These are phyloP conservation scores for Etheostoma cragini DNA, from an alignment of 2,113 vertebrate genomes.

Conservation along the genomic window DNA sequence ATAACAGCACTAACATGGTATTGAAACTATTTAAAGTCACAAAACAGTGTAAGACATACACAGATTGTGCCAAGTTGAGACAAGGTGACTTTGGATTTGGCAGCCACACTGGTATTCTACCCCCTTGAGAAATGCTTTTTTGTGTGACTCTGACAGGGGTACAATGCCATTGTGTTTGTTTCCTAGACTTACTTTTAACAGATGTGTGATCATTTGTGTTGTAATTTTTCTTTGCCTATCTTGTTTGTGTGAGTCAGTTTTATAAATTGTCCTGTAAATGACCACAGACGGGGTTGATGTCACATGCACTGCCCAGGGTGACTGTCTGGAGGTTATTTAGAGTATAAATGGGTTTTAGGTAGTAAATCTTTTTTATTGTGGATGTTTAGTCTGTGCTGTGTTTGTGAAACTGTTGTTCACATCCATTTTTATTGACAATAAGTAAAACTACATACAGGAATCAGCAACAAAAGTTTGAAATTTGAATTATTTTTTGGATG, in stretches of 20 bases:
- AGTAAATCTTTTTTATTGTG: not conserved
- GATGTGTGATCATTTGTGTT: constrained; percentile 31
- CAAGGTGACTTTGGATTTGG: constrained; percentile 65
- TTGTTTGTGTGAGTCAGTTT: constrained; percentile 16
- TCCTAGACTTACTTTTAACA: constrained; percentile 23
- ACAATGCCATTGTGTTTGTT: constrained; percentile 8
- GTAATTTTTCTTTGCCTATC: constrained; percentile 6
- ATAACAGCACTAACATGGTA: constrained; percentile 8
- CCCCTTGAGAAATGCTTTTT: constrained; percentile 27
- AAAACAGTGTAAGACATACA: constrained; percentile 38
- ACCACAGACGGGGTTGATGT: constrained; percentile 12
- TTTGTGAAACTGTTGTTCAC: not conserved
- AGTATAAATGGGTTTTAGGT: not conserved
- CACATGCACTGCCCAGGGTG: not conserved
- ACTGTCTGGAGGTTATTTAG: not conserved
- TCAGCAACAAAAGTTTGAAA: not conserved
- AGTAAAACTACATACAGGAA: not conserved
- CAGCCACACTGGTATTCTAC: constrained; percentile 12
- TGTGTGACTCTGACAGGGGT: constrained; percentile 21
- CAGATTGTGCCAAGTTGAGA: constrained; percentile 37
- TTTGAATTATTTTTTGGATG: not conserved
- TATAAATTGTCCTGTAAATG: constrained; percentile 34
- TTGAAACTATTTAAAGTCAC: constrained; percentile 37
- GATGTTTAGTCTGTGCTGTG: not conserved
- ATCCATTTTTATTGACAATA: not conserved